Evolutionary conservation across 2,113 vertebrate species (phyloP).

Genomic region (Phalacrocorax pelagicus): DNA sequence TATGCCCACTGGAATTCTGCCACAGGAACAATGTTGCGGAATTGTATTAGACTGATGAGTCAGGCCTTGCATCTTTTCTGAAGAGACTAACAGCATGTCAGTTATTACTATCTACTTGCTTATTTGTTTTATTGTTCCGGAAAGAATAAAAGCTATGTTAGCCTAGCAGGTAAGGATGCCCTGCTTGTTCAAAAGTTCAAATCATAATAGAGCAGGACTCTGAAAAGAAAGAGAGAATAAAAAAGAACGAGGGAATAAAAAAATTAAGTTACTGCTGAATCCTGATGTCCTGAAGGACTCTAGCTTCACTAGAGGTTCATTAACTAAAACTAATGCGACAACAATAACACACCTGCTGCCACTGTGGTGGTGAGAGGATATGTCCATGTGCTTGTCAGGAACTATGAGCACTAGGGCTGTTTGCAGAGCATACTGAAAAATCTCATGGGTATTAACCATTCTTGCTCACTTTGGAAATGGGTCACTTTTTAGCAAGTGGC

Average conservation of each 20-base stretch:
- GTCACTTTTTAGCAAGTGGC: neutral
- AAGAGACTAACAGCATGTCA: neutral
- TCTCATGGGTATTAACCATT: neutral
- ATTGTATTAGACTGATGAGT: constrained; percentile 17
- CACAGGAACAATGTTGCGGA: neutral
- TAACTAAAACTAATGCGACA: neutral
- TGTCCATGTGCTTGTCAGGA: neutral
- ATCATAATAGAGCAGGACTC: neutral
- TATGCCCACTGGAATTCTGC: neutral
- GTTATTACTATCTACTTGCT: neutral
- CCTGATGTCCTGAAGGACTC: neutral
- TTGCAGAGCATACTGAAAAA: neutral
- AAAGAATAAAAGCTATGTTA: neutral
- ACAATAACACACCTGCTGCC: neutral
- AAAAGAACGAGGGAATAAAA: neutral
- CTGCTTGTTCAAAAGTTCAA: neutral
- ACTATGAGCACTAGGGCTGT: neutral
- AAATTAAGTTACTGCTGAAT: neutral
- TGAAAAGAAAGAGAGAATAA: neutral
- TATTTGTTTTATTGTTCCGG: neutral
- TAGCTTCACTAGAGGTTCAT: neutral
- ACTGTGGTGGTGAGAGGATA: neutral
- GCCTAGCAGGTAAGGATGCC: neutral
- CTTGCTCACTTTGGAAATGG: neutral
- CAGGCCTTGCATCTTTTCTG: neutral